A percentile compares a stretch with the other conserved stretches of the same genome.
Conservation (phyloP, 2,888 invertebrate species). For the Caenorhabditis macrosperma region DNA sequence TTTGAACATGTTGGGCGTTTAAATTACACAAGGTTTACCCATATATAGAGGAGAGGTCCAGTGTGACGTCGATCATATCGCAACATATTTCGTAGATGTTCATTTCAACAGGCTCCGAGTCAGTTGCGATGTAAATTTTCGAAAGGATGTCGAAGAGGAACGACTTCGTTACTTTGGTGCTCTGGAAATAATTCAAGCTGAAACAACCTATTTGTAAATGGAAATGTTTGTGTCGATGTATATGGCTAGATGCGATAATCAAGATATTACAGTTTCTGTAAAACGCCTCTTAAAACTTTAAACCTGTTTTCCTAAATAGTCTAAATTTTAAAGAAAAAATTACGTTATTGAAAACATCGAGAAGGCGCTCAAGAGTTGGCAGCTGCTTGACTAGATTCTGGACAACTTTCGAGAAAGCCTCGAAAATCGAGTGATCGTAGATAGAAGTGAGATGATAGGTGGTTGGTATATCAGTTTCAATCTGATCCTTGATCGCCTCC, state of each 20-base stretch:
- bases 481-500: slow-evolving; percentile 84
- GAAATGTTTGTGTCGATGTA: too few species aligned
- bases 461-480: slow-evolving; percentile 84
- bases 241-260: too few species aligned
- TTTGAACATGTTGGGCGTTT: background rate
- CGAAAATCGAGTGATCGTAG: slow-evolving; percentile 99
- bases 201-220: too few species aligned
- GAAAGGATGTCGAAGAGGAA: slow-evolving; percentile 98
- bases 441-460: slow-evolving; percentile 92
- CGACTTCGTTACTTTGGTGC: slow-evolving; percentile 98
- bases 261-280: too few species aligned
- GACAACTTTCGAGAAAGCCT: slow-evolving; percentile 86
- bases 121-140: slow-evolving; percentile 98
- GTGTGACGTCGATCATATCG: slow-evolving; percentile 99
- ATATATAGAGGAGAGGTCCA: slow-evolving; percentile 98
- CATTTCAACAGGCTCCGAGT: slow-evolving; percentile 99
- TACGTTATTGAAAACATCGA: slow-evolving; percentile 95
- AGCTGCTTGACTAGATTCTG: slow-evolving; percentile 98
- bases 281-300: too few species aligned
- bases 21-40: slow-evolving; percentile 84
- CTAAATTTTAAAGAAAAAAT: too few species aligned
- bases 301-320: too few species aligned
- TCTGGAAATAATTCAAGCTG: slow-evolving; percentile 84
- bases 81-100: slow-evolving; percentile 97
- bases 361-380: slow-evolving; percentile 94